Conservation (phyloP, 2,113 vertebrate species). For the Gopherus evgoodei region DNA sequence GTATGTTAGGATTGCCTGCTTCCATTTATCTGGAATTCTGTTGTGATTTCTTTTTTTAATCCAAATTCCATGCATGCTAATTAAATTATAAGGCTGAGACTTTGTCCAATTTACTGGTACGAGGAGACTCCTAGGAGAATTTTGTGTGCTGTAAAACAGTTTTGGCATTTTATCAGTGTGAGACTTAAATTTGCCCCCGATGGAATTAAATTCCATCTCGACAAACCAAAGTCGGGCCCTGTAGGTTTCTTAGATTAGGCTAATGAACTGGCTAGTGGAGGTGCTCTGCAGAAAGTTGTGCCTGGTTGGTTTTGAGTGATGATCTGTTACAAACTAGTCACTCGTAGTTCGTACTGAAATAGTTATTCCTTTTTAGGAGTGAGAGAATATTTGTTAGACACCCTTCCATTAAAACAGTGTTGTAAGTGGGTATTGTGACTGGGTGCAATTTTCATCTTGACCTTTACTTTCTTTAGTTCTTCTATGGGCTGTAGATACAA, state of each 20-base stretch:
- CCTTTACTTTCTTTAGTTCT: no score
- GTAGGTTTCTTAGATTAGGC: not conserved
- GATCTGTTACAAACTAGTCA: rapidly evolving
- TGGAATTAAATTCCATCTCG: not conserved
- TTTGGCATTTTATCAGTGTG: not conserved
- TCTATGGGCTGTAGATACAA: no score
- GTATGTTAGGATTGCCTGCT: rapidly evolving
- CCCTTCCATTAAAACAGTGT: no score
- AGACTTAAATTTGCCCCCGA: not conserved
- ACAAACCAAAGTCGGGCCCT: not conserved
- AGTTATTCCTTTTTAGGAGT: not conserved
- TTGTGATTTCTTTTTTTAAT: not conserved
- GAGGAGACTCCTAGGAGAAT: not conserved
- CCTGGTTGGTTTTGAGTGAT: not conserved
- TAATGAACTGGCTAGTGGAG: rapidly evolving
- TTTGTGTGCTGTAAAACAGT: not conserved
- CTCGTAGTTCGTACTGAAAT: not conserved
- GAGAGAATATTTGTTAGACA: not conserved
- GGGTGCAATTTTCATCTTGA: no score
- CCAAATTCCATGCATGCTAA: not conserved
- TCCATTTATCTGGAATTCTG: not conserved
- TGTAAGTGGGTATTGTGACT: no score
- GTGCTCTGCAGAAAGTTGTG: not conserved
- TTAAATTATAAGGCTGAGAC: not conserved
- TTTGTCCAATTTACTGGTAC: rapidly evolving